Conservation (phyloP, 2,888 invertebrate genomes). For the Drosophila pegasa region DNA sequence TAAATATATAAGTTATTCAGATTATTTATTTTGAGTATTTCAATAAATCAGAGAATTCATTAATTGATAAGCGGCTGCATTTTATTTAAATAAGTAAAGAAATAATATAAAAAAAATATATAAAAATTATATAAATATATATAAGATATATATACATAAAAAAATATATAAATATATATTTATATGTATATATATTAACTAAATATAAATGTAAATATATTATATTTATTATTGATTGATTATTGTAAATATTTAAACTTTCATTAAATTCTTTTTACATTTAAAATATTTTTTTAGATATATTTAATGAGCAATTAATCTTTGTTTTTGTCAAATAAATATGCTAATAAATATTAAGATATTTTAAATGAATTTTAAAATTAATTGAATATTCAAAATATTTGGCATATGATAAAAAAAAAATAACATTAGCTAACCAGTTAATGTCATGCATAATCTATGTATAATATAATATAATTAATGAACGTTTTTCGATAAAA, state of each 20-base stretch:
- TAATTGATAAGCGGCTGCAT: background rate
- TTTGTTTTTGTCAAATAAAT: background rate
- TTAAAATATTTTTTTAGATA: background rate
- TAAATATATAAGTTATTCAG: background rate
- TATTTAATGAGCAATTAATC: background rate
- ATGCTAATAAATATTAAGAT: background rate
- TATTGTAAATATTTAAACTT: no score
- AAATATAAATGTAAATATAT: no score
- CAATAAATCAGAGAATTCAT: background rate
- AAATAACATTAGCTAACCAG: background rate
- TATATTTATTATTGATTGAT: no score
- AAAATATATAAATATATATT: no score
- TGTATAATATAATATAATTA: background rate
- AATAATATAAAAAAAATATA: background rate
- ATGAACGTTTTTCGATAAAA: background rate
- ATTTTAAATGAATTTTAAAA: background rate
- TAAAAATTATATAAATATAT: no score
- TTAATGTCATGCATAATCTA: background rate
- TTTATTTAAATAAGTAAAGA: no score
- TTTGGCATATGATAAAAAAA: background rate
- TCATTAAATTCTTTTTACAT: no score
- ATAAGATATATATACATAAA: no score
- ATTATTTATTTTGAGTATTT: background rate
- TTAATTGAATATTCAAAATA: background rate
- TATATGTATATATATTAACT: no score